Conservation (phyloP, 2,888 invertebrate genomes). For the Spilarctia lutea region DNA sequence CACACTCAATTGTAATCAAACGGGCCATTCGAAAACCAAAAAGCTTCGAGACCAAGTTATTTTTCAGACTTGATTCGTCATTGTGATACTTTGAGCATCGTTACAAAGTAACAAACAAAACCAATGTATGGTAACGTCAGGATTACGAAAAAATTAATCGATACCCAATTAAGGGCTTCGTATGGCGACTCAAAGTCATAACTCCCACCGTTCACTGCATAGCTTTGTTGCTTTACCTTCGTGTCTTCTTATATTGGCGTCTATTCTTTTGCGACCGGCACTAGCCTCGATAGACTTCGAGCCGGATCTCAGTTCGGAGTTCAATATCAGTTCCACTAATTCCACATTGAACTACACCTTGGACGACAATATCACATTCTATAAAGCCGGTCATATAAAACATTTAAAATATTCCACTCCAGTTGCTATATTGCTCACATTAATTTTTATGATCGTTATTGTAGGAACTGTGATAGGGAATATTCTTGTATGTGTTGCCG, state of each 20-base stretch:
- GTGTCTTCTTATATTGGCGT: conserved; percentile 82
- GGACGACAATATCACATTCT: conserved; percentile 66
- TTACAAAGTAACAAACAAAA: conserved; percentile 61
- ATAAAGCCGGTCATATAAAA: conserved; percentile 67
- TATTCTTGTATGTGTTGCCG: conserved; percentile 97
- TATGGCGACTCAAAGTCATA: conserved; percentile 84
- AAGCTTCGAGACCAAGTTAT: conserved; percentile 76
- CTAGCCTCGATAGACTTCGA: conserved; percentile 70
- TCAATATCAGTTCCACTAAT: conserved; percentile 67
- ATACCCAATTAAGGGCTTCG: conserved; percentile 81
- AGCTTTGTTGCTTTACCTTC: conserved; percentile 86
- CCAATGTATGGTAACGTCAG: conserved; percentile 82
- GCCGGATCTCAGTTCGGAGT: conserved; percentile 55
- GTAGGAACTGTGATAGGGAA: conserved; percentile 95
- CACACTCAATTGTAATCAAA: conserved; percentile 72
- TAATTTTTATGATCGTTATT: conserved; percentile 91
- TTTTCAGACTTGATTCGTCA: conserved; percentile 78
- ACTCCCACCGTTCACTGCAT: conserved; percentile 81
- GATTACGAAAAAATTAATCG: conserved; percentile 71
- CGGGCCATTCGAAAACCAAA: conserved; percentile 70
- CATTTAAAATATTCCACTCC: conserved; percentile 79
- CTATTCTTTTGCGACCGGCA: conserved; percentile 69
- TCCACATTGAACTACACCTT: conserved; percentile 73
- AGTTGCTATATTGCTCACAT: conserved; percentile 89
- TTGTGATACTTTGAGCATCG: conserved; percentile 44